Conservation (phyloP, 2,888 invertebrate species). For the Sesia apiformis region DNA sequence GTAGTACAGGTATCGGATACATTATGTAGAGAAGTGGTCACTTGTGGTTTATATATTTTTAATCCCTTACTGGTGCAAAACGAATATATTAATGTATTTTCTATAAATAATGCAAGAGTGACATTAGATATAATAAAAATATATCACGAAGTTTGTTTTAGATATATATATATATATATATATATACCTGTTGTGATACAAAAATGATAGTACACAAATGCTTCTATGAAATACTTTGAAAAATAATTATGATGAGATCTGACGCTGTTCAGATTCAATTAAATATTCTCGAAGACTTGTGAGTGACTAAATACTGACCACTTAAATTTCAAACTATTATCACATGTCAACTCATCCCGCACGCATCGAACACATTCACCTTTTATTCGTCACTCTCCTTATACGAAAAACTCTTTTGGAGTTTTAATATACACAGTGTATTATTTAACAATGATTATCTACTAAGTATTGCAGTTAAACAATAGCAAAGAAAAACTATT, state of each 20-base stretch:
- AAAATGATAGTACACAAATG: constrained; percentile 35
- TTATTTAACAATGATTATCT: neutral
- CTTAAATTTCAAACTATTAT: constrained; percentile 56
- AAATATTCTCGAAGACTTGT: constrained; percentile 14
- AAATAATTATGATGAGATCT: constrained; percentile 26
- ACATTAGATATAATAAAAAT: neutral
- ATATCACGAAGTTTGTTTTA: neutral
- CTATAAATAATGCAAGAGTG: too few species aligned
- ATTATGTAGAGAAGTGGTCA: too few species aligned
- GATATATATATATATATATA: neutral
- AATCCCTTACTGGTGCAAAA: too few species aligned
- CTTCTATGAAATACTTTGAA: constrained; percentile 49
- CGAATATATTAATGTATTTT: too few species aligned
- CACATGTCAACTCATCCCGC: constrained; percentile 53
- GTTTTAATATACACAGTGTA: neutral
- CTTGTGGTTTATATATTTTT: too few species aligned
- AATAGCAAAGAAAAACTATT: neutral
- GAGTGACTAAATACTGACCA: constrained; percentile 26
- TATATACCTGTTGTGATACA: neutral
- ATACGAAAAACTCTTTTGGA: neutral
- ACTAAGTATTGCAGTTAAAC: neutral
- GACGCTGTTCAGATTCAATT: neutral
- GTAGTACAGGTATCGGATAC: too few species aligned
- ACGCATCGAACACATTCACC: constrained; percentile 19
- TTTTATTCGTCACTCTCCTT: constrained; percentile 3